Evolutionary conservation across 2,888 invertebrate genomes (phyloP).

Genomic region (Tetrapedia diversipes): DNA sequence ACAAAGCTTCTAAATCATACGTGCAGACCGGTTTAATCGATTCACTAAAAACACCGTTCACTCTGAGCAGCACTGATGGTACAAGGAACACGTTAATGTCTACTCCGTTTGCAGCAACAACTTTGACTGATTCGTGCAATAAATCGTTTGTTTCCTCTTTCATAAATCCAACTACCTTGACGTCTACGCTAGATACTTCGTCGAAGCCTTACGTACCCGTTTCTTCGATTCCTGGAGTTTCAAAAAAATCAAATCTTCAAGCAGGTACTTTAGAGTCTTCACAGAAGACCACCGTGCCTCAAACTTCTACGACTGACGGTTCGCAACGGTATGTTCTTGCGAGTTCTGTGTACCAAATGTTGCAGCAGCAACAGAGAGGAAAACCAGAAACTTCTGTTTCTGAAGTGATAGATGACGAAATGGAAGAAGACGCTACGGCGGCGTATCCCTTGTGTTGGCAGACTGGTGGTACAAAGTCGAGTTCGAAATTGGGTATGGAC

Average conservation of each 20-base stretch:
- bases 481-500: conserved; percentile 39
- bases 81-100: conserved; percentile 45
- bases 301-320: conserved; percentile 2
- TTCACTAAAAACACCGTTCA: conserved; percentile 61
- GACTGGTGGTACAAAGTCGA: conserved; percentile 39
- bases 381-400: conserved; percentile 43
- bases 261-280: conserved; percentile 34
- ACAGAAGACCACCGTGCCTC: conserved; percentile 36
- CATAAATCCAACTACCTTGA: conserved; percentile 49
- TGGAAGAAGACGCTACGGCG: conserved; percentile 56
- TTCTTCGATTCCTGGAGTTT: conserved; percentile 70
- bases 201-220: conserved; percentile 74
- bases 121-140: conserved; percentile 63
- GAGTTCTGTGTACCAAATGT: conserved; percentile 70
- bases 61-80: conserved; percentile 25
- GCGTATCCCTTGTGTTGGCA: conserved; percentile 67
- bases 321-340: conserved; percentile 71
- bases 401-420: conserved; percentile 50
- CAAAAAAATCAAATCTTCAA: conserved; percentile 47
- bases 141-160: conserved; percentile 70
- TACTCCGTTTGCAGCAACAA: conserved; percentile 54
- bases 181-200: conserved; percentile 52
- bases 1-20: conserved; percentile 72
- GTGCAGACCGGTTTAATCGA: conserved; percentile 76
- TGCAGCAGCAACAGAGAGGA: conserved; percentile 62